phyloP scores from a whole-genome alignment of 2,888 invertebrate species.

The Electrophaes corylata region DNA sequence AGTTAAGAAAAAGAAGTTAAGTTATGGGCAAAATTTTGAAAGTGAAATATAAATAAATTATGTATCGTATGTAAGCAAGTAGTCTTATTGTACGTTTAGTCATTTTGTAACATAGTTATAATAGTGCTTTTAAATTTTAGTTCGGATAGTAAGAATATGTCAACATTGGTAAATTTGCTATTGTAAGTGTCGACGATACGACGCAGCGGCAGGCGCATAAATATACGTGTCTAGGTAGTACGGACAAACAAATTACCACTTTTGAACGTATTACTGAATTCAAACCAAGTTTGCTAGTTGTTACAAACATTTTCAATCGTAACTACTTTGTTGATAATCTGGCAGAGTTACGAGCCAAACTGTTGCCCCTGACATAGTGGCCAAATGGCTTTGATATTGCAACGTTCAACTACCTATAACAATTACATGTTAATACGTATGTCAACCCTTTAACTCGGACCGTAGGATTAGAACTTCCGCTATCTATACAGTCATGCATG shows the following conservation, averaged over 20 bases:
- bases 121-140: too few species aligned
- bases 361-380: constrained; percentile 55
- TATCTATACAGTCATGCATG: not conserved
- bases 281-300: not conserved
- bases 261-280: not conserved
- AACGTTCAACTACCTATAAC: constrained; percentile 18
- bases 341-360: constrained; percentile 50
- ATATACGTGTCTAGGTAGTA: too few species aligned
- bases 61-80: too few species aligned
- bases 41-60: too few species aligned
- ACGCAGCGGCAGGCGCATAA: too few species aligned
- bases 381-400: constrained; percentile 30
- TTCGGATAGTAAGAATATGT: too few species aligned
- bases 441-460: not conserved
- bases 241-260: not conserved
- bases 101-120: too few species aligned
- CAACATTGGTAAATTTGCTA: too few species aligned
- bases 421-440: not conserved
- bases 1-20: too few species aligned
- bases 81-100: too few species aligned
- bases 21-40: too few species aligned
- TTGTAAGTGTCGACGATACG: too few species aligned
- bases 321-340: constrained; percentile 11
- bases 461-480: not conserved
- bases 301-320: not conserved